A percentile compares a stretch with the other conserved stretches of the same genome.
Conservation (phyloP, 2,797 vertebrate species). For the Peromyscus aztecus region DNA sequence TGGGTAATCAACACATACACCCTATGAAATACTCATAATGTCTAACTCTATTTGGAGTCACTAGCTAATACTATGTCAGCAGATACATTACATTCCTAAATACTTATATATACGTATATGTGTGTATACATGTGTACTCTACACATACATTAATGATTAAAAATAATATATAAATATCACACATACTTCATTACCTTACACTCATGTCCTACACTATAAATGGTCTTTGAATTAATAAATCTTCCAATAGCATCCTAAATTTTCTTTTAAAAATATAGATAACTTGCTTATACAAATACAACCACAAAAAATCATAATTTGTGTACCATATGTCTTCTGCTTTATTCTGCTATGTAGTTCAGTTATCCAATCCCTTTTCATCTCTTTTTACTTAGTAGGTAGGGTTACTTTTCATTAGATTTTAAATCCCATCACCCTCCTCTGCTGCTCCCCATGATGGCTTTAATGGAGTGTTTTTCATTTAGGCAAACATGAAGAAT, state of each 20-base stretch:
- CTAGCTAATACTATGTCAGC: slow-evolving; percentile 2
- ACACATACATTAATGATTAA: not conserved
- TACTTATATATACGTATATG: not conserved
- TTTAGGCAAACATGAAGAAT: not conserved
- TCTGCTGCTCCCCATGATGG: too few species aligned
- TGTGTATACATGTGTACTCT: not conserved
- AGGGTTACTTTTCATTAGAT: not conserved
- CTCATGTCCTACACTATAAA: not conserved
- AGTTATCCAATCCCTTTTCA: not conserved
- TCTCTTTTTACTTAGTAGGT: not conserved
- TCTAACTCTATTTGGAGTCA: slow-evolving; percentile 71
- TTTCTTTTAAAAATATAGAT: not conserved
- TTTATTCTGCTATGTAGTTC: not conserved
- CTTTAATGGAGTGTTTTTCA: not conserved
- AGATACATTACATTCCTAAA: not conserved
- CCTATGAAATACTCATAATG: slow-evolving; percentile 79
- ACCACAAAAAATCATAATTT: not conserved
- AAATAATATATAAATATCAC: not conserved
- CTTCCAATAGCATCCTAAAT: not conserved
- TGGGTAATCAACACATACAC: slow-evolving; percentile 67
- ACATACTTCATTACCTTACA: not conserved
- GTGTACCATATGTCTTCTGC: not conserved
- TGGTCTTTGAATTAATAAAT: not conserved
- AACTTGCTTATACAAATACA: slow-evolving; percentile 1
- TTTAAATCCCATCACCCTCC: not conserved